Conservation (phyloP, 2,113 vertebrate species). For the Kryptolebias marmoratus region DNA sequence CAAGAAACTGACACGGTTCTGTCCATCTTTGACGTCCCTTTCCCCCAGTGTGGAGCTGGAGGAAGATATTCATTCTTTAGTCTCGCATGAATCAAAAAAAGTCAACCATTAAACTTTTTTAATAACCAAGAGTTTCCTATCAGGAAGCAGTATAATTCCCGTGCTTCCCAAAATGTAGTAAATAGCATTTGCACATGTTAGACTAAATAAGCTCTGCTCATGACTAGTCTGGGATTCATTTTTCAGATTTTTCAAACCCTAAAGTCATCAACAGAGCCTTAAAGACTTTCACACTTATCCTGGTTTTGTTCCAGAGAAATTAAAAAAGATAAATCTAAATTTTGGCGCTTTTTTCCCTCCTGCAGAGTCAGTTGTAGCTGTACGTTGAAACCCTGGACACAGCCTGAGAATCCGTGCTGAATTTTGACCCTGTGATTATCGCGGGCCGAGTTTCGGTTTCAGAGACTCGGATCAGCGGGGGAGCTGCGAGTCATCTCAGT, state of each 20-base stretch:
- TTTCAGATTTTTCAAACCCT: slow-evolving; percentile 5
- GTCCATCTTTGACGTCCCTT: not conserved
- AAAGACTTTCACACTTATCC: not conserved
- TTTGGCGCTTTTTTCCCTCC: no score
- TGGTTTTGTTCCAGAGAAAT: slow-evolving; percentile 12
- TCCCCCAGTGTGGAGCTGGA: not conserved
- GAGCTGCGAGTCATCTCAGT: slow-evolving; percentile 1
- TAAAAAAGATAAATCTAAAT: not conserved
- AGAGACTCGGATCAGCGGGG: slow-evolving; percentile 10
- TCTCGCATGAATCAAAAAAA: not conserved
- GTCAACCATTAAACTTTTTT: not conserved
- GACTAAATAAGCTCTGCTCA: not conserved
- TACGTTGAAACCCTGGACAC: not conserved
- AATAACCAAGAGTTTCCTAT: no score
- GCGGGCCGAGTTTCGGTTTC: slow-evolving; percentile 1
- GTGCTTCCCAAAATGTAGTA: no score
- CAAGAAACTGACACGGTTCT: not conserved
- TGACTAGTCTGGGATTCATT: not conserved
- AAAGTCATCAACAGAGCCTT: slow-evolving; percentile 12
- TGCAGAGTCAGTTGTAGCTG: no score
- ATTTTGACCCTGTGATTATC: not conserved
- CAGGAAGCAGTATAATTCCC: no score
- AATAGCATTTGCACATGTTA: no score
- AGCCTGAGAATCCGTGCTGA: slow-evolving; percentile 14
- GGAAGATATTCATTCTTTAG: no score